Evolutionary conservation across 2,113 vertebrate species (phyloP).

Genomic region (Symphodus melops): DNA sequence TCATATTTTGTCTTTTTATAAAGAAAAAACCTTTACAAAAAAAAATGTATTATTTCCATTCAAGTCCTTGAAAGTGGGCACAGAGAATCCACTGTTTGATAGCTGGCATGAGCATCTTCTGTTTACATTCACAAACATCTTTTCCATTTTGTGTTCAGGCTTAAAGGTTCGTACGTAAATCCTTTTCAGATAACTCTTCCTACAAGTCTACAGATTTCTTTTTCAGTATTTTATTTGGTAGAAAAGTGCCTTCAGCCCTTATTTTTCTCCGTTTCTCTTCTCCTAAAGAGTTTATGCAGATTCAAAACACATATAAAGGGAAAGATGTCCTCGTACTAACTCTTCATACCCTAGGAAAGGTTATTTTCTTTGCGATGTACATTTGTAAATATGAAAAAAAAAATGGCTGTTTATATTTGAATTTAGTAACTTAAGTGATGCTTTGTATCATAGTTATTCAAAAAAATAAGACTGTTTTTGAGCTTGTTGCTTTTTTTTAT

Average conservation of each 20-base stretch:
- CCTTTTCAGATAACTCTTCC: conserved; percentile 53
- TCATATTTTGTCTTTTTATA: conserved; percentile 6
- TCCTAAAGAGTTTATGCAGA: conserved; percentile 57
- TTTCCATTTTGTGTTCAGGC: conserved; percentile 36
- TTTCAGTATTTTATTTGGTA: conserved; percentile 85
- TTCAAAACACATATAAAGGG: conserved; percentile 64
- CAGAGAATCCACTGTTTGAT: conserved; percentile 43
- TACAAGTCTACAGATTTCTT: conserved; percentile 26
- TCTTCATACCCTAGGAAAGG: conserved; percentile 44
- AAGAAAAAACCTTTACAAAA: not conserved
- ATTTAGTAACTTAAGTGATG: conserved; percentile 93
- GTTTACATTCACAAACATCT: conserved; percentile 69
- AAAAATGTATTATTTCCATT: conserved; percentile 43
- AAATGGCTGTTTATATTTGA: conserved; percentile 98
- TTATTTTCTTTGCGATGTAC: conserved; percentile 85
- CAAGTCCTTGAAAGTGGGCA: conserved; percentile 23
- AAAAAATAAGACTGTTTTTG: conserved; percentile 57
- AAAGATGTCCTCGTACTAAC: conserved; percentile 56
- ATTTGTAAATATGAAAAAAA: conserved; percentile 93
- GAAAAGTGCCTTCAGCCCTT: conserved; percentile 91
- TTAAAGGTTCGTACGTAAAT: conserved; percentile 11
- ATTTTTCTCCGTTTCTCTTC: conserved; percentile 46
- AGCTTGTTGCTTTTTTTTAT: conserved; percentile 64
- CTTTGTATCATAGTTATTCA: conserved; percentile 79
- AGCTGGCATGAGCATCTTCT: conserved; percentile 46